Conservation (phyloP, 2,888 invertebrate genomes). For the Tuta absoluta region DNA sequence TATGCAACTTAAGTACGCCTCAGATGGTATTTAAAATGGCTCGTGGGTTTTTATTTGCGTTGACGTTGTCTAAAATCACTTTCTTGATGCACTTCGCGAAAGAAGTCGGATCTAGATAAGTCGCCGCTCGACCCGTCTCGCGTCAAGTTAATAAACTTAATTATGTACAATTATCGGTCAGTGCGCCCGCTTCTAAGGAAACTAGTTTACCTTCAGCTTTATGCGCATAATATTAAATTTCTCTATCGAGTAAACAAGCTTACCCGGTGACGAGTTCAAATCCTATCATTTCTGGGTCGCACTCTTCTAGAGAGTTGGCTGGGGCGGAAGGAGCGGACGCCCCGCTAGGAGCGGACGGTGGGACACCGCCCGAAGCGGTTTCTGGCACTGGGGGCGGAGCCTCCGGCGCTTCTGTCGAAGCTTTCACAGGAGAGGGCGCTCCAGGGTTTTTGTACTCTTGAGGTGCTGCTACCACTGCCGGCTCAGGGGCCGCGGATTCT, state of each 20-base stretch:
- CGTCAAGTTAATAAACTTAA: slow-evolving; percentile 55
- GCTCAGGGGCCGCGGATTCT: slow-evolving; percentile 71
- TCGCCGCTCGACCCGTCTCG: slow-evolving; percentile 46
- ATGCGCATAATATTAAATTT: slow-evolving; percentile 15
- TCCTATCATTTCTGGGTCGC: slow-evolving; percentile 93
- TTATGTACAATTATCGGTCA: slow-evolving; percentile 56
- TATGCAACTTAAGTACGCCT: neutral
- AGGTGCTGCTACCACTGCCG: slow-evolving; percentile 70
- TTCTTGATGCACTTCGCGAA: slow-evolving; percentile 46
- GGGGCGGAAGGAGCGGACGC: slow-evolving; percentile 78
- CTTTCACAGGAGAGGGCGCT: slow-evolving; percentile 57
- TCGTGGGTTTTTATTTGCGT: slow-evolving; percentile 22
- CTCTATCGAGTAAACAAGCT: slow-evolving; percentile 41
- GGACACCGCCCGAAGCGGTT: slow-evolving; percentile 70
- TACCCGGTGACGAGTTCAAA: slow-evolving; percentile 95
- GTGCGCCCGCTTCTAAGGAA: slow-evolving; percentile 29
- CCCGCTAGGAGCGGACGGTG: slow-evolving; percentile 75
- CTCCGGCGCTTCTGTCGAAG: slow-evolving; percentile 48
- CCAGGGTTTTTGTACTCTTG: slow-evolving; percentile 71
- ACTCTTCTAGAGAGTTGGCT: slow-evolving; percentile 85
- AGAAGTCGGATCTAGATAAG: slow-evolving; percentile 59
- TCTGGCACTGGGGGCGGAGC: slow-evolving; percentile 64
- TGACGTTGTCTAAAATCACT: slow-evolving; percentile 40
- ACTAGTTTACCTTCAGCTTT: slow-evolving; percentile 26
- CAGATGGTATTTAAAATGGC: neutral